These are phyloP conservation scores for Lepidocyrtoides sp. DNA, from an alignment of 2,888 invertebrate genomes.

Conservation along the genomic window DNA sequence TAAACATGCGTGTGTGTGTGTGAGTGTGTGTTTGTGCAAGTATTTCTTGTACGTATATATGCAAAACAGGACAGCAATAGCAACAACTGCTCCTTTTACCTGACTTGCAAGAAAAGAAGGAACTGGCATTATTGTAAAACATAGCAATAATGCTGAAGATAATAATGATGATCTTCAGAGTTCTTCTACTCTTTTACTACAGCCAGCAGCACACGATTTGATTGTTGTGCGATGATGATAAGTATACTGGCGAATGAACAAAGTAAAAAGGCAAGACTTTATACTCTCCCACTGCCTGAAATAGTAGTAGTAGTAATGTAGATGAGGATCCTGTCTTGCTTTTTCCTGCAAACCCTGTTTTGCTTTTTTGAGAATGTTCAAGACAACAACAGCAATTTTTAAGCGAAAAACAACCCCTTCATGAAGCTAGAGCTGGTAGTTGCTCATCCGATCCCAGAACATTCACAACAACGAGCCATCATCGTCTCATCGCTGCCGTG, in stretches of 20 bases:
- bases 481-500: constrained; percentile 56
- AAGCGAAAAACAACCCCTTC: constrained; percentile 74
- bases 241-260: too few relatives aligned
- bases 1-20: neutral
- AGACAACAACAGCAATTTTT: constrained; percentile 50
- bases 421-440: constrained; percentile 61
- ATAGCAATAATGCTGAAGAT: neutral
- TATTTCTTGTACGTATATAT: neutral
- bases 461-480: constrained; percentile 68
- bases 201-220: neutral
- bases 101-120: constrained; percentile 32
- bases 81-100: constrained; percentile 35
- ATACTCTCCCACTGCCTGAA: too few relatives aligned
- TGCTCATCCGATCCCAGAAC: constrained; percentile 80
- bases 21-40: neutral
- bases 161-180: constrained; percentile 8
- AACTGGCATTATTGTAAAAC: constrained; percentile 49
- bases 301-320: neutral
- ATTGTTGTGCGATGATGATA: neutral
- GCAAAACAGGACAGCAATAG: constrained; percentile 12
- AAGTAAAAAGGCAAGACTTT: too few relatives aligned
- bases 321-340: constrained; percentile 76
- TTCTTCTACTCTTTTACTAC: neutral
- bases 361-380: constrained; percentile 46
- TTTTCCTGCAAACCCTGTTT: constrained; percentile 76